Base-by-base conservation (phyloP, 2,797 vertebrate species). In the Catamblyrhynchus diadema region DNA sequence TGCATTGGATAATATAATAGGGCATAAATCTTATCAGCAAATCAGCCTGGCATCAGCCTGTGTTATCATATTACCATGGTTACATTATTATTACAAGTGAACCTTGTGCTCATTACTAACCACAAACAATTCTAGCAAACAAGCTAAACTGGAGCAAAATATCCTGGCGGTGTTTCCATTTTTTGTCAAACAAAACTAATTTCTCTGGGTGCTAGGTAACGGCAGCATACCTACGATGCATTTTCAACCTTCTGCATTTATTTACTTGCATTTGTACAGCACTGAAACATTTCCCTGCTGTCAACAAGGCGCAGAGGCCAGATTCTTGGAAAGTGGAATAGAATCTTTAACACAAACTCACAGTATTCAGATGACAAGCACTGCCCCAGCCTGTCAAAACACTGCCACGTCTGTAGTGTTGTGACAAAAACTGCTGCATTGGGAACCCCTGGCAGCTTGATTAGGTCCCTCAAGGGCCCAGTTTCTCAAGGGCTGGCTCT, bases 11-110 rank as follows among this genome's bases (percentile, higher is more conserved):
- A 88, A 95, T 81, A 78, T 83, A 93, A 78, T 57, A 57, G 45
- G 53, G 65, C 65, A 83, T 94, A 94, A 96, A 88, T 88, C 93
- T 91, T 94, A 86, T 28, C 94, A 93, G 93, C 87, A 81, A 91
- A 94, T 89, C 93, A 90, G 90, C 53, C 80, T 75, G 90, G 64
- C 82, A 90, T 78, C 70, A 71, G 93, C 66, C 51, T 83, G 59
- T 83, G 95, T 94, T 91, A 93, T 51, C 70, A 1, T 61, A 95
- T 96, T 93, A 54, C 96, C 95, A 96, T 96, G 94, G 96, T 96
- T 95, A 96, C 96, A 32, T 93, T 96, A 83, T 90, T 96, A 88
- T 91, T 95, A 78, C 87, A 69, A 93, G 65, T 72, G 91, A 93
- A 94, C 94, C 93, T 81, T 95, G 93, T 6, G 28, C 87, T 95